Evolutionary conservation across 2,797 vertebrate species (phyloP).

Genomic region (Echiichthys vipera): DNA sequence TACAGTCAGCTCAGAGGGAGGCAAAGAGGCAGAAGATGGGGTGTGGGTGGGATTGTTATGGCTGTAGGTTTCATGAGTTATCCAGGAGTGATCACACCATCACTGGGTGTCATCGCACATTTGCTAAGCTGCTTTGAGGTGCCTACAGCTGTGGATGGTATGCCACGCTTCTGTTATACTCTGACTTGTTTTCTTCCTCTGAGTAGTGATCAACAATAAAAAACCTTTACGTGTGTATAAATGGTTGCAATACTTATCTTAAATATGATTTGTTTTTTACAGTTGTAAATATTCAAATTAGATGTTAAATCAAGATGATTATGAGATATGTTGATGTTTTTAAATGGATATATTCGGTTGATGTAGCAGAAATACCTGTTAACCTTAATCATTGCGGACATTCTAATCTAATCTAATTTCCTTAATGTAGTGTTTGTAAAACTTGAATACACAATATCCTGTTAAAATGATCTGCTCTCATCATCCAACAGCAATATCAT

Average conservation of each 20-base stretch:
- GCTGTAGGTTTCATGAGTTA: slow-evolving; percentile 57
- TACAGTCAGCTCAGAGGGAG: slow-evolving; percentile 43
- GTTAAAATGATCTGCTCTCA: neutral
- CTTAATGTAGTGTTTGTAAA: neutral
- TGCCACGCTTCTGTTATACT: neutral
- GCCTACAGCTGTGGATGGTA: slow-evolving; percentile 32
- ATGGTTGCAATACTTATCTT: neutral
- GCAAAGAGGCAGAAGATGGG: slow-evolving; percentile 24
- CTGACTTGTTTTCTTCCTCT: neutral
- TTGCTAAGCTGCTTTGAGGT: slow-evolving; percentile 68
- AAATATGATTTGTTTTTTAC: neutral
- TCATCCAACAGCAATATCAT: neutral
- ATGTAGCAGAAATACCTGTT: neutral
- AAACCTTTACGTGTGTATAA: neutral
- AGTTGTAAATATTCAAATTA: neutral
- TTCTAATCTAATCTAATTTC: neutral
- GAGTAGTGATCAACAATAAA: neutral
- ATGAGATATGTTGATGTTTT: neutral
- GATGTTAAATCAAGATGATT: neutral
- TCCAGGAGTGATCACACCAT: slow-evolving; percentile 68
- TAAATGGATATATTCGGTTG: neutral
- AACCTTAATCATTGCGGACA: neutral
- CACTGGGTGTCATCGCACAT: slow-evolving; percentile 72
- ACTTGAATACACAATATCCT: neutral
- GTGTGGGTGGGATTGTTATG: slow-evolving; percentile 42